Conservation (phyloP, 2,113 vertebrate species). For the Eurypyga helias region DNA sequence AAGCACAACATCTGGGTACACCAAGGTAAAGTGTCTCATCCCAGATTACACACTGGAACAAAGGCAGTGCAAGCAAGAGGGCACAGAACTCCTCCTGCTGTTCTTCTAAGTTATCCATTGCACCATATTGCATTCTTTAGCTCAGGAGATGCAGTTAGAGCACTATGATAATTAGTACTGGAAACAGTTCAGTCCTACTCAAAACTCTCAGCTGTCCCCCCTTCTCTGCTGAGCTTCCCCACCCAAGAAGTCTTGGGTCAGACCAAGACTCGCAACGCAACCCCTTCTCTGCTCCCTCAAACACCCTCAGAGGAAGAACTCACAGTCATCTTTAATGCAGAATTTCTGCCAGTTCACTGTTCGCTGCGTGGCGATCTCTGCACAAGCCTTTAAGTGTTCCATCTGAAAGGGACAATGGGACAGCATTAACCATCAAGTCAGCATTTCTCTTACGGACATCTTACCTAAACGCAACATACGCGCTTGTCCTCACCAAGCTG, state of each 20-base stretch:
- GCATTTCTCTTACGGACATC: too few species aligned
- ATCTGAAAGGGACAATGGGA: constrained; percentile 79
- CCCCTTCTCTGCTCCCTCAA: not conserved
- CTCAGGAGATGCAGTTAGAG: not conserved
- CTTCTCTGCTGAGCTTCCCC: not conserved
- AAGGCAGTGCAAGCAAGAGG: not conserved
- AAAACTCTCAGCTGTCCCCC: not conserved
- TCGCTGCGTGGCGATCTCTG: constrained; percentile 95
- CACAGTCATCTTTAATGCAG: constrained; percentile 98
- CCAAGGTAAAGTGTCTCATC: not conserved
- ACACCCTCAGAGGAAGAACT: constrained; percentile 54
- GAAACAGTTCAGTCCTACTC: not conserved
- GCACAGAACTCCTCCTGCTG: not conserved
- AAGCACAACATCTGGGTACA: not conserved
- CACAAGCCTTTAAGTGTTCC: constrained; percentile 97
- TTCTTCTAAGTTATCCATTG: not conserved
- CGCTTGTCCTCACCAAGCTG: constrained; percentile 84
- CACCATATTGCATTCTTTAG: not conserved
- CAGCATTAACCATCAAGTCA: not conserved
- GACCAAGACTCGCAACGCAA: accelerated
- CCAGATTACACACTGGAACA: not conserved
- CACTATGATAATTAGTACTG: not conserved
- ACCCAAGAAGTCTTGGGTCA: not conserved
- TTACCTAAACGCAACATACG: accelerated
- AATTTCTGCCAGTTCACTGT: constrained; percentile 99